Base-by-base conservation (phyloP, 2,888 invertebrate species). In the Disparrhopalites patrizii region DNA sequence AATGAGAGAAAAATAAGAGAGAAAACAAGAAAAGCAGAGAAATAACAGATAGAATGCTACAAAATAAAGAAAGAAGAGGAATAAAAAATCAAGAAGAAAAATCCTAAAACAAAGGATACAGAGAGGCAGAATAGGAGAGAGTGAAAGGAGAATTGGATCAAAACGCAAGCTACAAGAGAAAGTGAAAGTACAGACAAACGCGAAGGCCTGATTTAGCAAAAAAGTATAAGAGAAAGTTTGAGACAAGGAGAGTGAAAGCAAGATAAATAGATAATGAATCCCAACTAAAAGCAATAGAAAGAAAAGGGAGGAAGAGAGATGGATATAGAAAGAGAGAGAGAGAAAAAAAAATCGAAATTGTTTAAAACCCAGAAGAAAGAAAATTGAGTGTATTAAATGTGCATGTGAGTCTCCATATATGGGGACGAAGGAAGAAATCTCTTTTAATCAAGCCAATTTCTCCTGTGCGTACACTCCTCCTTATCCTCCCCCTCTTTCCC, bases 381-480 rank as follows among this genome's bases (percentile, higher is more conserved):
- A 43, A 15, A 43, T 1, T 20, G 27, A 10, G 23, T 54, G 54
- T 7, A 13, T n/a, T 23, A 25, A 23, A n/a, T 51, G 25, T 18
- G 30, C 27, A 28, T 54, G 30, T 18, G 30, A 50, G 50, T 2
- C 10, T 13, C 18, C 13, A 13, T 13, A 20, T 20, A 50, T 18
- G 18, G 8, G 20, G 10, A 33, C 36, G 38, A 36, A 23, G 36
- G 57, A 23, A 38, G 31, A 54, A 57, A 57, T 57, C 57, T 40
- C 57, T 57, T 57, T 57, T 57, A 57, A 57, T 57, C 57, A 57
- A 57, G 57, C 40, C 57, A 58, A 58, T 58, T 58, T 58, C 47
- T 52, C 30, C 1, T n/a, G n/a, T n/a, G n/a, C n/a, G n/a, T n/a
- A n/a, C n/a, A n/a, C n/a, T n/a, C n/a, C n/a, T n/a, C n/a, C n/a